Base-by-base conservation (phyloP, 35 echinoderm and acorn worm species). In the Amphiura filiformis region DNA sequence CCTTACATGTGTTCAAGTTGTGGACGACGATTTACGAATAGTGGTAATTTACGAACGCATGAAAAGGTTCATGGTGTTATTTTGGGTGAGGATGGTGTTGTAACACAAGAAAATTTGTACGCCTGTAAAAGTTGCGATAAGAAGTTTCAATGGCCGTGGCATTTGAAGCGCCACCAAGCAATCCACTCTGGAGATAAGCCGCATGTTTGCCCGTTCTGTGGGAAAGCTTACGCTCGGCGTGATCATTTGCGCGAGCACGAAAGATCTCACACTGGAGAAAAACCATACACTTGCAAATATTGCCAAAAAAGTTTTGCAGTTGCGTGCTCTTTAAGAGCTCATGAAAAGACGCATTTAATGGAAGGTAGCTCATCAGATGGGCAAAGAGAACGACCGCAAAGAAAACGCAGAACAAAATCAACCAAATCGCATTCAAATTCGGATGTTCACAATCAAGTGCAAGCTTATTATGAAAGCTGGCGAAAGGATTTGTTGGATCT, bases 1-100 rank as follows among this genome's bases (percentile, higher is more conserved):
- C 91, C 88, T 17, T 89, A 75, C 52, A 81, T 84, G 12, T 97
- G 95, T 64, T 75, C 80, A 39, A 79, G 57, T 36, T 94, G 92
- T 65, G 86, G 64, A 30, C 61, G 61, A 30, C 7, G 61, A 70
- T 70, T 70, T 70, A 70, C 61, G 11, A 70, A 70, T 23, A 70
- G 61, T 70, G 61, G 61, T 15, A 70, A 70, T 70, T 70, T 70
- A n/a, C 61, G 61, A 11, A 70, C 61, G 26, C 61, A 70, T 70
- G 61, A 70, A 70, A 70, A 70, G 28, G 61, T 70, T 2, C 61
- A 70, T 70, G 61, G 61, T 2, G 17, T 70, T n/a, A 23, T 70
- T 70, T 5, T 70, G 2, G 61, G 61, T 30, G 61, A 70, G 26
- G 61, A 70, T 70, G 61, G 61, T 26, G 26, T 70, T 2, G 11